These are phyloP conservation scores for Pheosia tremula DNA, from an alignment of 2,888 invertebrate genomes.

Conservation along the genomic window DNA sequence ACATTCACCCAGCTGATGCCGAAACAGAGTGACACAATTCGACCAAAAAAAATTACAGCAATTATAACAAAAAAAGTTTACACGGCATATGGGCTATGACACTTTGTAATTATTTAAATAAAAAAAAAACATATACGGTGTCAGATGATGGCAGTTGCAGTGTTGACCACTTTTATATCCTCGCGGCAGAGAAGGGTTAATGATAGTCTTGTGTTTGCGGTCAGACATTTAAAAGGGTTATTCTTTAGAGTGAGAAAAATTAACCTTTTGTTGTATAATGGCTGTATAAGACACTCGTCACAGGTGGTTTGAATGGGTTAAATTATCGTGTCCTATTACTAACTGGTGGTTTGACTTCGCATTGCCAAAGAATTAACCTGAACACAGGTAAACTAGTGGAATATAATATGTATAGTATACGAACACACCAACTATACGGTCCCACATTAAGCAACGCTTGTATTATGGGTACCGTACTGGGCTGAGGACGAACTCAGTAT, in stretches of 20 bases:
- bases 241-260: conserved; percentile 46
- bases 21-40: conserved; percentile 37
- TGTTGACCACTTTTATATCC: conserved; percentile 75
- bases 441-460: too few species aligned
- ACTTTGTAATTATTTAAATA: conserved; percentile 63
- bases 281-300: neutral
- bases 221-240: conserved; percentile 56
- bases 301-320: neutral
- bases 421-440: too few species aligned
- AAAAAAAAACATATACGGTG: conserved; percentile 74
- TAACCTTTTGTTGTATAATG: neutral
- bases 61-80: conserved; percentile 41
- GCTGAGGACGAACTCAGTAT: too few species aligned
- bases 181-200: conserved; percentile 49
- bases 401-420: too few species aligned
- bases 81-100: conserved; percentile 73
- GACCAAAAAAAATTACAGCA: conserved; percentile 18
- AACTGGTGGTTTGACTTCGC: too few species aligned
- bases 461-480: too few species aligned
- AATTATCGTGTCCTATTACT: too few species aligned
- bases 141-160: conserved; percentile 74
- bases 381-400: too few species aligned
- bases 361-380: too few species aligned
- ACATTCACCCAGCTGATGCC: conserved; percentile 36
- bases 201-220: conserved; percentile 52